Conservation (phyloP, 2,888 invertebrate genomes). For the Quadriops clusia region DNA sequence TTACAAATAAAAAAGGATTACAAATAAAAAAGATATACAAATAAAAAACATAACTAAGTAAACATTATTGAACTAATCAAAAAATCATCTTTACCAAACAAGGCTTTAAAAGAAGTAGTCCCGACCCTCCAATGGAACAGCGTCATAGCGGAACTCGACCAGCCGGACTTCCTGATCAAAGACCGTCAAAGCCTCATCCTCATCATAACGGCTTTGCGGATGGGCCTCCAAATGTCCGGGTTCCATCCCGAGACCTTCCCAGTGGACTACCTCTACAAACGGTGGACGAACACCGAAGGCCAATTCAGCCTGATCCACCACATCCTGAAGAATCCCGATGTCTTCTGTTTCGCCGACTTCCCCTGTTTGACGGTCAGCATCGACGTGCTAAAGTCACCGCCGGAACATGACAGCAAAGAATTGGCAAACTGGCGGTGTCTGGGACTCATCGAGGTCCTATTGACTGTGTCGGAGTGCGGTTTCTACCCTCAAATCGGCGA, state of each 20-base stretch:
- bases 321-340: constrained; percentile 80
- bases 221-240: constrained; percentile 64
- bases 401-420: constrained; percentile 91
- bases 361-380: constrained; percentile 77
- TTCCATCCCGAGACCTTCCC: constrained; percentile 69
- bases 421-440: constrained; percentile 87
- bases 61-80: too few relatives aligned
- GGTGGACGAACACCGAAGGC: constrained; percentile 89
- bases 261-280: constrained; percentile 76
- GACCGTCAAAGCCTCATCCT: constrained; percentile 76
- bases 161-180: constrained; percentile 77
- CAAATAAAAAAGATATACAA: too few relatives aligned
- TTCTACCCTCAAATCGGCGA: constrained; percentile 75
- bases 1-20: too few relatives aligned
- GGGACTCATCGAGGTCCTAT: constrained; percentile 77
- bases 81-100: too few relatives aligned
- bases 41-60: too few relatives aligned
- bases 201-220: constrained; percentile 68
- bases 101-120: constrained; percentile 80
- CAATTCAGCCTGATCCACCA: constrained; percentile 81
- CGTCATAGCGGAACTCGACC: constrained; percentile 83
- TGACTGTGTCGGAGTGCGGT: constrained; percentile 75
- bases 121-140: constrained; percentile 86
- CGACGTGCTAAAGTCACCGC: constrained; percentile 84
- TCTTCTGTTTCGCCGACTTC: constrained; percentile 90